Conservation (phyloP, 2,113 vertebrate genomes). For the Gallinago paraguaiae region DNA sequence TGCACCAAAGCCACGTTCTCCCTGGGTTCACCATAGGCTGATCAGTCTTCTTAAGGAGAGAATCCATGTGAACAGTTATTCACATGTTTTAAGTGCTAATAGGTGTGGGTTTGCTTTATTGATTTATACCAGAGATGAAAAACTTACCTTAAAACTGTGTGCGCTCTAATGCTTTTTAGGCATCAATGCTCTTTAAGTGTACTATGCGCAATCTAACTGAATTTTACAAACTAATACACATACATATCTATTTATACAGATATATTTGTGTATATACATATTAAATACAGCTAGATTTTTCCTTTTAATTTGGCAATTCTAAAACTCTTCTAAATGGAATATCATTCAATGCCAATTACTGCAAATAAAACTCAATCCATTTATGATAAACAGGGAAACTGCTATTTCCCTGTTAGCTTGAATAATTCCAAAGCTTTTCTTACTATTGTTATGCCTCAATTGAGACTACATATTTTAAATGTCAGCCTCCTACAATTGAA, state of each 20-base stretch:
- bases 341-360: not conserved
- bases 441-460: not conserved
- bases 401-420: not conserved
- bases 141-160: not conserved
- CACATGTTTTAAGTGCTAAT: not conserved
- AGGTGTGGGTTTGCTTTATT: not conserved
- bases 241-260: not conserved
- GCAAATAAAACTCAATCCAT: not conserved
- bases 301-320: not conserved
- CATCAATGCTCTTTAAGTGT: not conserved
- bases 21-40: not conserved
- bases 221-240: not conserved
- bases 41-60: not conserved
- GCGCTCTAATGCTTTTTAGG: not conserved
- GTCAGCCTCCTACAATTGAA: not conserved
- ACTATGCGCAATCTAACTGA: accelerated
- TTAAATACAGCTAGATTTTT: not conserved
- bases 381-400: not conserved
- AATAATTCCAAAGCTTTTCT: not conserved
- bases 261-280: not conserved
- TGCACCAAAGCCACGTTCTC: not conserved
- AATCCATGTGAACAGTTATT: not conserved
- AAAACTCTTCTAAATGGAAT: not conserved
- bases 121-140: not conserved
- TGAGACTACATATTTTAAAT: not conserved